phyloP scores from a whole-genome alignment of 2,113 vertebrate species.

The human region DNA sequence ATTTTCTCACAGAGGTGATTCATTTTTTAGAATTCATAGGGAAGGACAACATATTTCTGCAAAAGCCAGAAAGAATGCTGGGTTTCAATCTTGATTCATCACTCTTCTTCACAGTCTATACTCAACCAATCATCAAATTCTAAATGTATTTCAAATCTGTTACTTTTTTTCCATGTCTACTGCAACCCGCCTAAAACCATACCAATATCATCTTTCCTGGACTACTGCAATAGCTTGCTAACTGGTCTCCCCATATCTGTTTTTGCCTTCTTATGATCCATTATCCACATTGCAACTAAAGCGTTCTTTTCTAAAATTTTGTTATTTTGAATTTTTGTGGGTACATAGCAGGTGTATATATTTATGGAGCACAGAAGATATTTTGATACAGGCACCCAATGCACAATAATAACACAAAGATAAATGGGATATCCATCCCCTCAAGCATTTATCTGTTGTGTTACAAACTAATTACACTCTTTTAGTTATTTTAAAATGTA shows the following conservation, averaged over 20 bases:
- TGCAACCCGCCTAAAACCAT: neutral
- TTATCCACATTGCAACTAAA: neutral
- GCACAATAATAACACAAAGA: no score
- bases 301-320: neutral
- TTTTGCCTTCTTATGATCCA: neutral
- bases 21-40: neutral
- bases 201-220: neutral
- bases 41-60: neutral
- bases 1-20: neutral
- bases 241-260: neutral
- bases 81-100: neutral
- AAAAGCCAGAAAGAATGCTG: neutral
- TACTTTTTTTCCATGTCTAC: neutral
- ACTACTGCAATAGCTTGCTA: neutral
- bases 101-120: neutral
- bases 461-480: no score
- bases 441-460: no score
- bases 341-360: no score
- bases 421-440: no score
- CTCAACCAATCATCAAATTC: neutral
- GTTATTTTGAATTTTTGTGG: no score
- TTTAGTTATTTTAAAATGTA: no score
- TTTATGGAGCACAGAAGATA: no score
- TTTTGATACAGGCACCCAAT: no score
- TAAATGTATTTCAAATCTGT: neutral